Evolutionary conservation across 2,888 invertebrate genomes (phyloP).

Genomic region (Cristatella mucedo): DNA sequence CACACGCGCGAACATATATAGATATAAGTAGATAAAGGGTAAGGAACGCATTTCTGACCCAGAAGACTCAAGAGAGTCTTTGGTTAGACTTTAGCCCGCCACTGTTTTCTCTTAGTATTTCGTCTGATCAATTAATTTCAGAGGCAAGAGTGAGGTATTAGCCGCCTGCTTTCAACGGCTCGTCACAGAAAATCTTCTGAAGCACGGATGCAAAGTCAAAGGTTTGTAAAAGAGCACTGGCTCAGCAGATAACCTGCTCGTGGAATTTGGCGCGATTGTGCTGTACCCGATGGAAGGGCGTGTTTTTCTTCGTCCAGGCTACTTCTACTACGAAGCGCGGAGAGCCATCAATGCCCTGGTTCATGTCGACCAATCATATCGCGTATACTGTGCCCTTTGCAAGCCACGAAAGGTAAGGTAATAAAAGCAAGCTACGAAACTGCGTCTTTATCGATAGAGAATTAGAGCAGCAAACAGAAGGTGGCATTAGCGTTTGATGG

Average conservation of each 20-base stretch:
- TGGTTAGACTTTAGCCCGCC: no score
- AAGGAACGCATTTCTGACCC: no score
- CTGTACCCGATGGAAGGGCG: no score
- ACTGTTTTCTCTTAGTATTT: no score
- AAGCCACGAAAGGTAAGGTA: constrained; percentile 20
- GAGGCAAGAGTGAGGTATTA: constrained; percentile 22
- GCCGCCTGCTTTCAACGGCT: constrained; percentile 30
- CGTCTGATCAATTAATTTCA: constrained; percentile 15
- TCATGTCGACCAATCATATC: constrained; percentile 30
- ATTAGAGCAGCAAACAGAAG: no score
- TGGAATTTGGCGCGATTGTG: no score
- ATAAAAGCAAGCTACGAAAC: neutral
- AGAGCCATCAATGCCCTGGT: constrained; percentile 31
- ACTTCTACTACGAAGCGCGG: constrained; percentile 27
- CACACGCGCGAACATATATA: no score
- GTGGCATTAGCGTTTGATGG: no score
- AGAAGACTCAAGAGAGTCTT: no score
- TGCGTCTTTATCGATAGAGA: no score
- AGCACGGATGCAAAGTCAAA: constrained; percentile 29
- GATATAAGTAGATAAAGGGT: no score
- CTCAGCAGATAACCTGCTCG: no score
- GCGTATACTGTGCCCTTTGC: constrained; percentile 27
- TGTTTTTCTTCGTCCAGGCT: constrained; percentile 18
- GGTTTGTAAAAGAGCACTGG: constrained; percentile 12
- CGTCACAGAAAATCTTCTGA: constrained; percentile 29